Evolutionary conservation across 2,113 vertebrate species (phyloP).

Genomic region (Lepidiolamprologus cunningtoni): DNA sequence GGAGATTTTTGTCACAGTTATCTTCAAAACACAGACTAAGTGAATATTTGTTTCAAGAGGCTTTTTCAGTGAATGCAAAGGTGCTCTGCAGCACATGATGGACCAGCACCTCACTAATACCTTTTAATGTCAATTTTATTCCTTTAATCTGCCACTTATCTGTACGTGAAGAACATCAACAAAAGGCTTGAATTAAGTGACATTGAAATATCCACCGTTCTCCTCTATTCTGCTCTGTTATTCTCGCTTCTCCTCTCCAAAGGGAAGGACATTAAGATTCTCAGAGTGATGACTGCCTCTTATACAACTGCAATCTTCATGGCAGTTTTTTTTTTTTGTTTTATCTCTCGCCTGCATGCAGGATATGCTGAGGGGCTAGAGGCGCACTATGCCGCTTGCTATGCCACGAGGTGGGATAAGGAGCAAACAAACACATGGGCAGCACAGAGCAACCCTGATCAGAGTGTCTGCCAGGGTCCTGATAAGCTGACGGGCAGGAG

Average conservation of each 20-base stretch:
- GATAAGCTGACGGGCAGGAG: slow-evolving; percentile 69
- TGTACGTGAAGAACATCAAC: neutral
- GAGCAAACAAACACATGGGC: slow-evolving; percentile 65
- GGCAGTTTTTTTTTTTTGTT: slow-evolving; percentile 53
- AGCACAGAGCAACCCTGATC: slow-evolving; percentile 60
- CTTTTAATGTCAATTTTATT: neutral
- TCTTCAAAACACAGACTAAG: neutral
- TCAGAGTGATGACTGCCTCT: slow-evolving; percentile 28
- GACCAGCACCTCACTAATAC: neutral
- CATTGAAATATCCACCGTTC: neutral
- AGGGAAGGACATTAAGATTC: slow-evolving; percentile 60
- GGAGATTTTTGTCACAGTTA: neutral
- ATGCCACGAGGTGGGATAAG: slow-evolving; percentile 62
- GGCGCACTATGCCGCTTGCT: slow-evolving; percentile 25
- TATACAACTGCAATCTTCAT: slow-evolving; percentile 20
- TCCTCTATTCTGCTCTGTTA: neutral
- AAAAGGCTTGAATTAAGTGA: neutral
- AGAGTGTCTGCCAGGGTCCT: slow-evolving; percentile 64
- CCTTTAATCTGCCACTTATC: neutral
- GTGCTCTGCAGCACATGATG: neutral
- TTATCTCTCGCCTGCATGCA: slow-evolving; percentile 62
- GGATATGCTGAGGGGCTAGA: slow-evolving; percentile 46
- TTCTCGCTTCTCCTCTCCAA: neutral
- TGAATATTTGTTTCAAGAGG: neutral
- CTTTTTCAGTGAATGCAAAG: neutral